Percentiles rank a stretch among this genome's conserved stretches.
phyloP scores from a whole-genome alignment of 2,113 vertebrate genomes.

The Vulpes vulpes region DNA sequence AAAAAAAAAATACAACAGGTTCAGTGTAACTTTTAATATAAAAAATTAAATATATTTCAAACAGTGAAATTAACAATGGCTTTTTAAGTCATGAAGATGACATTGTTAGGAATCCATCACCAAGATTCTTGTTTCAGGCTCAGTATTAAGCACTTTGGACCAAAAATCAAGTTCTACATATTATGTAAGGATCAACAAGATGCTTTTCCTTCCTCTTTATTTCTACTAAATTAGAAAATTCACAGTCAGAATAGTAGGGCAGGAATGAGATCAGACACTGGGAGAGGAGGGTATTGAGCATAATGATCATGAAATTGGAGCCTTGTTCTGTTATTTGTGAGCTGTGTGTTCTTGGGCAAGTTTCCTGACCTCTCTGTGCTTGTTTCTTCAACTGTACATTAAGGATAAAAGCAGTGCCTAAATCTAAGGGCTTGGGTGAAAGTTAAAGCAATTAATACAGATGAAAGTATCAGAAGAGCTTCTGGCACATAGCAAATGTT shows the following conservation, averaged over 20 bases:
- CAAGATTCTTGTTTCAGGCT: neutral
- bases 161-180: neutral
- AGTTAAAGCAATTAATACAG: neutral
- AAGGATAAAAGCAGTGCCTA: neutral
- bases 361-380: neutral
- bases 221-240: neutral
- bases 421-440: neutral
- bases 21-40: neutral
- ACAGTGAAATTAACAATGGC: neutral
- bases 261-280: neutral
- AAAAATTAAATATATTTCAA: neutral
- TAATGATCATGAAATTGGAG: neutral
- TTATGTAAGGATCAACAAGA: neutral
- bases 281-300: neutral
- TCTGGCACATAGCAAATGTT: neutral
- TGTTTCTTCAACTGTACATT: neutral
- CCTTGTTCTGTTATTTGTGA: neutral
- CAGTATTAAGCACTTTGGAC: neutral
- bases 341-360: neutral
- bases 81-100: neutral
- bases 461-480: neutral
- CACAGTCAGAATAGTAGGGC: neutral
- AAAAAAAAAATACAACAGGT: neutral
- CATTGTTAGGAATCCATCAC: neutral
- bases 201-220: neutral